Evolutionary conservation across 2,797 vertebrate genomes (phyloP).

Genomic region (Orientallactaga sibirica): DNA sequence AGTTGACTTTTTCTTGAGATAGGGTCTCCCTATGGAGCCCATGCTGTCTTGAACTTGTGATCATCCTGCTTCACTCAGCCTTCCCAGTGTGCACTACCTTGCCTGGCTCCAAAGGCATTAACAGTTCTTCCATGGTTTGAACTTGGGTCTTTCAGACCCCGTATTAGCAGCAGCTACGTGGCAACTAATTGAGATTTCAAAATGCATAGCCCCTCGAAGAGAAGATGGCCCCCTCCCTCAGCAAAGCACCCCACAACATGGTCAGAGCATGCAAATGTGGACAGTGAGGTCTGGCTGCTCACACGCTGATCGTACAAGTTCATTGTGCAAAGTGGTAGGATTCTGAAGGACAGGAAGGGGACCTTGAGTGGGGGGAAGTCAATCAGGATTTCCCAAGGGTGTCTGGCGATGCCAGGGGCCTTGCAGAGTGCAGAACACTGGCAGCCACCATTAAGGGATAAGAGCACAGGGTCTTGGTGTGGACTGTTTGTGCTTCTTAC

Average conservation of each 20-base stretch:
- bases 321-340: neutral
- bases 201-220: neutral
- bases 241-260: rapidly evolving
- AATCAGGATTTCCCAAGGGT: neutral
- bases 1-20: neutral
- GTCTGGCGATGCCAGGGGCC: neutral
- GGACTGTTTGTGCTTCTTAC: neutral
- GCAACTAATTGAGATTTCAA: neutral
- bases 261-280: neutral
- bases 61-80: too few relatives aligned
- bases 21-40: neutral
- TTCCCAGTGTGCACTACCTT: neutral
- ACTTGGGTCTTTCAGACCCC: neutral
- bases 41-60: neutral
- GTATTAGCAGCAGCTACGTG: neutral
- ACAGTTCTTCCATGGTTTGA: neutral
- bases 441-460: rapidly evolving
- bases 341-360: neutral
- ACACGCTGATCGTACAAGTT: neutral
- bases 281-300: neutral
- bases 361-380: neutral
- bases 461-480: rapidly evolving
- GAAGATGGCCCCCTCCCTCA: neutral
- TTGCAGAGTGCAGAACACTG: neutral
- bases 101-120: neutral